Percentiles rank a stretch among this genome's conserved stretches.
Evolutionary conservation across 2,113 vertebrate genomes (phyloP).

Genomic region (Uria lomvia): DNA sequence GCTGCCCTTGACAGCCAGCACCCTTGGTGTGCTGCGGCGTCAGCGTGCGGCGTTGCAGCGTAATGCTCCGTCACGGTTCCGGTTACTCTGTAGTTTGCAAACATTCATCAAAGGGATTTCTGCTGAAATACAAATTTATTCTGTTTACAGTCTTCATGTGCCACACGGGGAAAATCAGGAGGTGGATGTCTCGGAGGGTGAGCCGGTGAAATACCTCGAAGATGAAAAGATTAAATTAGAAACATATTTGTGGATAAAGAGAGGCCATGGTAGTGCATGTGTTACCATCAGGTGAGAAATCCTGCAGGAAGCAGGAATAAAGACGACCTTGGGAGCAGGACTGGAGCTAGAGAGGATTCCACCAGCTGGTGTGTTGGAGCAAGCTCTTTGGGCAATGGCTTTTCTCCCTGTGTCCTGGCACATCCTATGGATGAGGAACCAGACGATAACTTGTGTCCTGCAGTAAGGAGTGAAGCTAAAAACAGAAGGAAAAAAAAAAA

Average conservation of each 20-base stretch:
- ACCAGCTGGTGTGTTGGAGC: neutral
- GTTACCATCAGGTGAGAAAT: neutral
- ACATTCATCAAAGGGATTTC: neutral
- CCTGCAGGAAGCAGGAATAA: neutral
- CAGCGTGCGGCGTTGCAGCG: neutral
- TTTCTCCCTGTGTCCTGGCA: neutral
- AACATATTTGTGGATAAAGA: neutral
- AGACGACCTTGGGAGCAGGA: fast-evolving
- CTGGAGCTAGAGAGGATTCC: neutral
- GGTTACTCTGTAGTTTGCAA: neutral
- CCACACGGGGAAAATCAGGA: fast-evolving
- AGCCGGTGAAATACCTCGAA: neutral
- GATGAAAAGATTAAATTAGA: neutral
- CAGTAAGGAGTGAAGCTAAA: neutral
- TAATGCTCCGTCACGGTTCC: fast-evolving
- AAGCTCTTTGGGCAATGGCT: neutral
- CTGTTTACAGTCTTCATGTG: neutral
- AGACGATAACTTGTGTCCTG: neutral
- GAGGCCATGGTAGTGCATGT: neutral
- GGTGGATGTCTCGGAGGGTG: neutral
- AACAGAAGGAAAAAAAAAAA: neutral
- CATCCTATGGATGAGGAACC: neutral
- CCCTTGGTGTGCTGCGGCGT: neutral
- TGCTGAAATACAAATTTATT: neutral
- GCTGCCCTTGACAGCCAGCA: neutral